Evolutionary conservation across 1,140 invertebrate species (phyloP), one percentile per base, ranked within the genome.

Genomic region (Diachasmimorpha longicaudata): DNA sequence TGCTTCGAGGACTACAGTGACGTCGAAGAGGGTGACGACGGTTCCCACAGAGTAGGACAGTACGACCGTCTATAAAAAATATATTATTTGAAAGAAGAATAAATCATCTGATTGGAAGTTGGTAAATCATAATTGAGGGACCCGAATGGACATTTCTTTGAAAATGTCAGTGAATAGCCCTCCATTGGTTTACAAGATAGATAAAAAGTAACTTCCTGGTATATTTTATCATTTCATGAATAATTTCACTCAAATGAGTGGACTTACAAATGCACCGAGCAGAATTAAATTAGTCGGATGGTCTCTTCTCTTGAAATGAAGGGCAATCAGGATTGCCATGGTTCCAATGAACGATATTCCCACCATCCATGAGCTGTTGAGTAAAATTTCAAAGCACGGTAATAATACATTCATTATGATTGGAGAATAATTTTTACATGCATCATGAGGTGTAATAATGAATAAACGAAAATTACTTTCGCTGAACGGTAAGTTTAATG

Each of bases 31-130:
- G 9, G 94, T 93, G 4, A 95, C 93, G 25, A 95, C 85, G 19
- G 94, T 92, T 66, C 94, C 94, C 74, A 96, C 87, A 11, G 92
- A 92, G 81, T 93, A 94, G 0, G 94, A 92, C 88, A 94, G 91
- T 31, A 94, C 90, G 36, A 93, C 81, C 23, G 94, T 96, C 94
- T 95, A 86, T 91, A 92, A 84, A 72, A 81, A 74, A 81, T 74
- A 13, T 78, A 75, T 68, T 66, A 67, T 55, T 73, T 71, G 25
- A 67, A 31, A 48, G 48, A 68, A 13, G 8, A 72, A 63, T 68
- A 67, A 46, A 19, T 72, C 25, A 14, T 5, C 37, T 31, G 6
- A 31, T 6, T 3, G 31, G 2, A 6, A 31, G 6, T 31, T 31
- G 31, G 31, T 31, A 31, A 31, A 31, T 31, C 31, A 31, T 31